Evolutionary conservation across 2,113 vertebrate genomes (phyloP).

Genomic region (Callipepla californica): DNA sequence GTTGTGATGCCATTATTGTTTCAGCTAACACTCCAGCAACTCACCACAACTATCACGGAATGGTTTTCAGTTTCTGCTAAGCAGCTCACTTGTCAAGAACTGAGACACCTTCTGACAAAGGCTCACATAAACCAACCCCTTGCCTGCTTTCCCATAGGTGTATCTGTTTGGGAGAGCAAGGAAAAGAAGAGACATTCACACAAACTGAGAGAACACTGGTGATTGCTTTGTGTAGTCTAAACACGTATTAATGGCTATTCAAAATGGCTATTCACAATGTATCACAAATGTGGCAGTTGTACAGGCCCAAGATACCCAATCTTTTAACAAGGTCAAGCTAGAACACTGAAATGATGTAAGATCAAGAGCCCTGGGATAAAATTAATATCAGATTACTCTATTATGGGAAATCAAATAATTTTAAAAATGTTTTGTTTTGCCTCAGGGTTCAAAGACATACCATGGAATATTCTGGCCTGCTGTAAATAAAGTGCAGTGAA

Average conservation of each 20-base stretch:
- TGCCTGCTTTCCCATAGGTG: slow-evolving; percentile 26
- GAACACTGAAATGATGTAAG: background rate
- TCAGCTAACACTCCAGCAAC: background rate
- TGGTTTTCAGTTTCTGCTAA: background rate
- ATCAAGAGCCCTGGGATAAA: background rate
- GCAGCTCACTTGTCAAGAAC: slow-evolving; percentile 37
- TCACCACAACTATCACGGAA: background rate
- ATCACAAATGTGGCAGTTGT: background rate
- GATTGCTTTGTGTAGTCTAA: background rate
- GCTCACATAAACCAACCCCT: background rate
- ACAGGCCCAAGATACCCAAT: background rate
- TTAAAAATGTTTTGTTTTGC: background rate
- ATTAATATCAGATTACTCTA: background rate
- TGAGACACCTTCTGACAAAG: slow-evolving; percentile 61
- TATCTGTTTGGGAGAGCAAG: slow-evolving; percentile 37
- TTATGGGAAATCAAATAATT: background rate
- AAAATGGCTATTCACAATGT: background rate
- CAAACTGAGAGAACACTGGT: background rate
- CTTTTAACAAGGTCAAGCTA: background rate
- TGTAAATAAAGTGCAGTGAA: background rate
- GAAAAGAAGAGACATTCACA: background rate
- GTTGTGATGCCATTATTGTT: background rate
- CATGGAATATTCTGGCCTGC: background rate
- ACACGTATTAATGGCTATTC: fast-evolving
- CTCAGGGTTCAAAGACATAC: background rate